Conservation (phyloP, 2,888 invertebrate genomes). For the Platypus cylindrus region DNA sequence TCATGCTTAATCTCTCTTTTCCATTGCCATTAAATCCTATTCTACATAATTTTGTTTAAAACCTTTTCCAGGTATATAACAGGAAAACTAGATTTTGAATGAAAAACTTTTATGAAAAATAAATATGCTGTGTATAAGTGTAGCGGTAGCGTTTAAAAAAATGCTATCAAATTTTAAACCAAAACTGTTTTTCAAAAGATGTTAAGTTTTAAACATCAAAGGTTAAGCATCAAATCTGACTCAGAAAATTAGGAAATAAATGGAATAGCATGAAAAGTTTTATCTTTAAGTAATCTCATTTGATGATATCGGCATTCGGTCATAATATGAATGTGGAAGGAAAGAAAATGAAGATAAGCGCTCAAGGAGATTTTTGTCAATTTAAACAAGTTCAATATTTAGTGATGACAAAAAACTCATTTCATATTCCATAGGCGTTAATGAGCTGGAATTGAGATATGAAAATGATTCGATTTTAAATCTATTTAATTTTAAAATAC, state of each 20-base stretch:
- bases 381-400: no score
- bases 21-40: conserved; percentile 1
- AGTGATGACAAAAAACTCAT: no score
- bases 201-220: conserved; percentile 9
- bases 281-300: conserved; percentile 27
- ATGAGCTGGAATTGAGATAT: no score
- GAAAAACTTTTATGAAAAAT: conserved; percentile 1
- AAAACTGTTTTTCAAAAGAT: conserved; percentile 4
- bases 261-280: conserved; percentile 28
- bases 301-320: conserved; percentile 30
- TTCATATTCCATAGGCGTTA: no score
- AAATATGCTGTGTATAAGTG: conserved; percentile 2
- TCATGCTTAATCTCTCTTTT: conserved; percentile 15
- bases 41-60: background rate
- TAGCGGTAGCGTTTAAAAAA: conserved; percentile 3
- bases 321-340: conserved; percentile 18
- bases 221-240: conserved; percentile 8
- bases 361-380: background rate
- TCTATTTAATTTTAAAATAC: no score
- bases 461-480: no score
- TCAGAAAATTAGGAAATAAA: conserved; percentile 28
- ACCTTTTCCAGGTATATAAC: background rate
- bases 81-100: background rate
- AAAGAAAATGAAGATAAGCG: conserved; percentile 7
- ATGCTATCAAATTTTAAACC: conserved; percentile 6